A percentile compares a stretch with the other conserved stretches of the same genome.
These are phyloP conservation scores for Prionailurus viverrinus DNA, from an alignment of 2,113 vertebrate species.

Conservation along the genomic window DNA sequence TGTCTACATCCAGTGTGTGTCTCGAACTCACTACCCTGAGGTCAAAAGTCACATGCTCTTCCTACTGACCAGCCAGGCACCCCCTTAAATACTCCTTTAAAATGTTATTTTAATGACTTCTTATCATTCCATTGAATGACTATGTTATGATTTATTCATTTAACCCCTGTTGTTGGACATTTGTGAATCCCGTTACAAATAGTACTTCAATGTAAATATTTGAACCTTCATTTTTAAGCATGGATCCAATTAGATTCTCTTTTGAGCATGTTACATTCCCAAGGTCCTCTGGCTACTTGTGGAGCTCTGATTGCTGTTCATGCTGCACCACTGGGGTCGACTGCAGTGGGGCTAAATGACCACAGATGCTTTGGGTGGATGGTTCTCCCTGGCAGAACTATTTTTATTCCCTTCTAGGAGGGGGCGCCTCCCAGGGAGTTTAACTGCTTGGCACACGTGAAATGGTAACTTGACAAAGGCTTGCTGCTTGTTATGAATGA, in stretches of 20 bases:
- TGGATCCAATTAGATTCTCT: not conserved
- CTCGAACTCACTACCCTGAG: too few relatives aligned
- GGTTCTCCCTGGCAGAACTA: not conserved
- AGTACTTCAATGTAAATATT: slow-evolving; percentile 49
- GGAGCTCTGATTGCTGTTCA: not conserved
- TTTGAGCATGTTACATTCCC: not conserved
- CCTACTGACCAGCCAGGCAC: too few relatives aligned
- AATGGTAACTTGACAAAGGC: not conserved
- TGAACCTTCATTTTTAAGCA: slow-evolving; percentile 42
- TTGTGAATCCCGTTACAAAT: slow-evolving; percentile 46
- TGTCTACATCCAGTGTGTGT: too few relatives aligned
- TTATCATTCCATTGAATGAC: not conserved
- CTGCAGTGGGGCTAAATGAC: not conserved
- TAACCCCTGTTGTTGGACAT: not conserved
- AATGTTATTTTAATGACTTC: slow-evolving; percentile 35
- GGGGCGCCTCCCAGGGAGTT: not conserved
- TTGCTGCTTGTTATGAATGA: not conserved
- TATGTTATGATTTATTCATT: slow-evolving; percentile 20
- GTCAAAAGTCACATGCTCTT: too few relatives aligned
- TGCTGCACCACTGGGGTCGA: not conserved
- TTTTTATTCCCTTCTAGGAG: not conserved
- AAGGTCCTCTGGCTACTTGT: not conserved
- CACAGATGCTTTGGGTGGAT: not conserved
- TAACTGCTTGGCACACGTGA: not conserved
- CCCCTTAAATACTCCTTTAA: not conserved